Conservation (phyloP, 2,113 vertebrate species). For the Crypturellus undulatus region DNA sequence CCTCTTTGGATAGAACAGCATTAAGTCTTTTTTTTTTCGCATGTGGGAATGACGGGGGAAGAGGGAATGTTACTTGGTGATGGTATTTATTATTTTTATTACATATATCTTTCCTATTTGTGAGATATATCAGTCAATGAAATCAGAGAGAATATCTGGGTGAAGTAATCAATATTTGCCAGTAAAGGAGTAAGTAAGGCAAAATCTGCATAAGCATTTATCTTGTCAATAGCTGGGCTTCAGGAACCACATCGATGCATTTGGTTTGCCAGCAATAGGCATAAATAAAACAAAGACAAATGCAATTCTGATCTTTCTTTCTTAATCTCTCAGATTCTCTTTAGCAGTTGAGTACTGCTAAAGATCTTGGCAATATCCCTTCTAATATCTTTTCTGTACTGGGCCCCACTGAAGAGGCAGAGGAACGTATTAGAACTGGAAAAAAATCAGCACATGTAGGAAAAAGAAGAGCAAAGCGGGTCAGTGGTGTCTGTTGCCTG, state of each 20-base stretch:
- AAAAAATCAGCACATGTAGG: neutral
- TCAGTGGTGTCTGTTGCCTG: neutral
- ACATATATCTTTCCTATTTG: neutral
- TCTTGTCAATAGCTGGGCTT: neutral
- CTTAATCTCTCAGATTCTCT: neutral
- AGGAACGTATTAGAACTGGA: neutral
- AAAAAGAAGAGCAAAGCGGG: neutral
- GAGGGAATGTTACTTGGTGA: neutral
- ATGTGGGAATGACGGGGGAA: neutral
- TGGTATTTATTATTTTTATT: neutral
- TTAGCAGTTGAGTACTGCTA: neutral
- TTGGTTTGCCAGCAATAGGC: neutral
- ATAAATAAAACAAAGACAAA: neutral
- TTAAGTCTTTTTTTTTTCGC: neutral
- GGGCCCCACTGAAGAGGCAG: neutral
- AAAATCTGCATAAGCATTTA: neutral
- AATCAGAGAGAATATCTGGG: neutral
- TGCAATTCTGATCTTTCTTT: neutral
- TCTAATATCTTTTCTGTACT: neutral
- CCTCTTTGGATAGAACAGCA: neutral
- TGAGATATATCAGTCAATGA: neutral
- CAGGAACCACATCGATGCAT: neutral
- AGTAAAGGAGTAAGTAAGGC: fast-evolving
- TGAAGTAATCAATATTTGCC: neutral
- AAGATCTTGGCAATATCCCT: neutral